These are phyloP conservation scores for Stictonetta naevosa DNA, from an alignment of 2,113 vertebrate species.

Conservation along the genomic window DNA sequence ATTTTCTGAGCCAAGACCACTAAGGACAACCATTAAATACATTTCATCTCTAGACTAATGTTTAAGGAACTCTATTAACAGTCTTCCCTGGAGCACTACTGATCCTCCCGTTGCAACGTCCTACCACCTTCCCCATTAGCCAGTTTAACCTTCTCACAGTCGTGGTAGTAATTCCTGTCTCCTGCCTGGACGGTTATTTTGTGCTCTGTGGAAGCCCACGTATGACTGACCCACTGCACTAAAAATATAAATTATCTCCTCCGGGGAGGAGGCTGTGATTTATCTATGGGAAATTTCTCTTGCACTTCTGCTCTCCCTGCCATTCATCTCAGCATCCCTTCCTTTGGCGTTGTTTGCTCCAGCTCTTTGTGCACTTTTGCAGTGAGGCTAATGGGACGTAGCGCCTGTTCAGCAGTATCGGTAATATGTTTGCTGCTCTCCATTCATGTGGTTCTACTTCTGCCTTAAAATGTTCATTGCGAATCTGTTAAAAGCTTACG, in stretches of 20 bases:
- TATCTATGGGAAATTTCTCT: background rate
- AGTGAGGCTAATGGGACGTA: background rate
- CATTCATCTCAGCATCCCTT: background rate
- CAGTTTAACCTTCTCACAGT: background rate
- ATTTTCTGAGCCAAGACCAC: background rate
- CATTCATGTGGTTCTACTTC: background rate
- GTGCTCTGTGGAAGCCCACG: background rate
- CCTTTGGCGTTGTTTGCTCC: background rate
- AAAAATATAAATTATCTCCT: background rate
- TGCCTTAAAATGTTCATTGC: background rate
- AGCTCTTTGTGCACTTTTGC: background rate
- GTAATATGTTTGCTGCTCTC: background rate
- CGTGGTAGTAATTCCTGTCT: slow-evolving; percentile 15
- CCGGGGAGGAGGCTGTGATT: background rate
- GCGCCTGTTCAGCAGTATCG: rapidly evolving
- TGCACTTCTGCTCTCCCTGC: background rate
- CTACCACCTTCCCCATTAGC: background rate
- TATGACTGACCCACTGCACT: background rate
- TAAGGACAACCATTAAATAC: slow-evolving; percentile 18
- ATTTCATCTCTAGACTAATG: slow-evolving; percentile 17
- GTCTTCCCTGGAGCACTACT: background rate
- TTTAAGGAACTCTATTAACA: slow-evolving; percentile 51
- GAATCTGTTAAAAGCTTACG: background rate
- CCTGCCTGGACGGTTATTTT: background rate
- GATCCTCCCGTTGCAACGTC: background rate